phyloP scores from a whole-genome alignment of 2,113 vertebrate species.

The Grus americana region DNA sequence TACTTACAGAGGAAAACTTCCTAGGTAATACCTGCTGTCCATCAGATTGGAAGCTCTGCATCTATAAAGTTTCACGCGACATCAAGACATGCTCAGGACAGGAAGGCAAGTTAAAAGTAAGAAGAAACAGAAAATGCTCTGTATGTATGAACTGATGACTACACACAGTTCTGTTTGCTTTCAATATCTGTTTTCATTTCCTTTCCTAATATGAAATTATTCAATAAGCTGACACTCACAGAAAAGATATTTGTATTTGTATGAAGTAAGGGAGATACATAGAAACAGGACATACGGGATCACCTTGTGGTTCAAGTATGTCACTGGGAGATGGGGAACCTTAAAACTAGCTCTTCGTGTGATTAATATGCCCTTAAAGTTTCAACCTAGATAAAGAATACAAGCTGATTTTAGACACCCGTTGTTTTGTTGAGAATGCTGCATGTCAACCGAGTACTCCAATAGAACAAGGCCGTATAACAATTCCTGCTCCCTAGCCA shows the following conservation, averaged over 20 bases:
- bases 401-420: background rate
- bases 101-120: background rate
- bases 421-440: background rate
- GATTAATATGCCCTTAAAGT: background rate
- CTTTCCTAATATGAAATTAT: background rate
- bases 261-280: background rate
- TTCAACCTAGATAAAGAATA: background rate
- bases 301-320: background rate
- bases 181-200: background rate
- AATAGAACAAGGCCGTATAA: background rate
- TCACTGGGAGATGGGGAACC: background rate
- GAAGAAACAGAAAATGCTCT: background rate
- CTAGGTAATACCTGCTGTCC: background rate
- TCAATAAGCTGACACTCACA: background rate
- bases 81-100: background rate
- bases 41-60: background rate
- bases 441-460: background rate
- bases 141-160: background rate
- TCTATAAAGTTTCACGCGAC: background rate
- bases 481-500: background rate
- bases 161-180: background rate
- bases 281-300: background rate
- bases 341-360: background rate
- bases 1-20: background rate
- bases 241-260: background rate